Evolutionary conservation across 2,113 vertebrate genomes (phyloP), one percentile per base, ranked within the genome.

Genomic region (Alexandromys fortis): DNA sequence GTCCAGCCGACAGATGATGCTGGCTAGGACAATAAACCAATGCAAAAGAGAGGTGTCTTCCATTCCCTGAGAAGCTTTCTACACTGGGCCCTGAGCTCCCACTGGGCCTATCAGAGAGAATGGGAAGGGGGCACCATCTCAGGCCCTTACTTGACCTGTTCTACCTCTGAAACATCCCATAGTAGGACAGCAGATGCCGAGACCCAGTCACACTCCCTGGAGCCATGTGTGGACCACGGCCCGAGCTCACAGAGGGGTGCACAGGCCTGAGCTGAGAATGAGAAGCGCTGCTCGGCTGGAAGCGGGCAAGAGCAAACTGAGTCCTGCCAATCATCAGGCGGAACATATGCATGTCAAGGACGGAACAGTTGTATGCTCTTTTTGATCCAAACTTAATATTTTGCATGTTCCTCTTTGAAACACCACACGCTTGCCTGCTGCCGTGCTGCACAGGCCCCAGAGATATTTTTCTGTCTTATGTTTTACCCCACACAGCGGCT

Each of bases 401-500:
- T 94, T 58, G 79, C 96, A 93, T 90, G 97, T 94, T 97, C 95
- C 94, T 95, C 81, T 93, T 90, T 55, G 88, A 49, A 91, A 49
- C 94, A 65, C 90, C 94, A 61, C 92, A 88, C 90, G 93, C 89
- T 9, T 79, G 79, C 96, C 88, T 42, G 38, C 70, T 67, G 14
- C 89, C 86, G 52, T 77, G 92, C 88, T 96, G 91, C 89, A 0
- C 42, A 67, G 86, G 91, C 70, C 91, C 91, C 94, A 55, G 91
- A 89, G 96, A 97, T 81, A 94, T 76, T 96, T 96, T 89, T 91
- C 86, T 95, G 91, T 97, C 97, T 76, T 94, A 33, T 91, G 94
- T 93, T 97, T 95, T 91, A 76, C 92, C 96, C 96, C 94, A 97
- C 96, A 97, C 94, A 96, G 94, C 89, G 83, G 97, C 97, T 97